Conservation (phyloP, 2,888 invertebrate species). For the Latrodectus elegans region DNA sequence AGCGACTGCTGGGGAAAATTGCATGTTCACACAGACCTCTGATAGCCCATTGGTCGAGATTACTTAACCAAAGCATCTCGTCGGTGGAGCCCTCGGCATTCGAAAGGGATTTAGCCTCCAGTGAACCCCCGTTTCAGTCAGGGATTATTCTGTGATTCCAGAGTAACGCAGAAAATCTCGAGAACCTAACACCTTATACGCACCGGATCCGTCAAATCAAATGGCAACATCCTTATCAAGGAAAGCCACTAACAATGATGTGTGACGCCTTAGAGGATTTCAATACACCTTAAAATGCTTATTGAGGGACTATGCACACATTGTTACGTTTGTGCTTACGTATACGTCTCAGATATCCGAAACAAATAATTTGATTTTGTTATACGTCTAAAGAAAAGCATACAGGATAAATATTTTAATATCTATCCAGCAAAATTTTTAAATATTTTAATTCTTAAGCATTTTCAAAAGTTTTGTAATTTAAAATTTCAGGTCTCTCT, state of each 20-base stretch:
- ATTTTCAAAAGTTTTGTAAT: no score
- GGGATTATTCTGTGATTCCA: neutral
- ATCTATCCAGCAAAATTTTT: no score
- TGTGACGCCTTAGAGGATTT: neutral
- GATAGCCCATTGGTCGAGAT: neutral
- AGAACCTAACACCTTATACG: neutral
- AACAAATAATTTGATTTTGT: no score
- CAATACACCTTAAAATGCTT: neutral
- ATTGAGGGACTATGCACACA: neutral
- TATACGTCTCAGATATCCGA: no score
- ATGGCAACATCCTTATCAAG: constrained; percentile 31
- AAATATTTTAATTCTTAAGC: no score
- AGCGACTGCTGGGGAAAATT: neutral
- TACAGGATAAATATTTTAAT: no score
- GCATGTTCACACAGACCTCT: neutral
- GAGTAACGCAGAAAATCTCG: neutral
- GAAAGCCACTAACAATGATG: neutral
- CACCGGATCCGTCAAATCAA: constrained; percentile 17
- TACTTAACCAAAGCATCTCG: neutral
- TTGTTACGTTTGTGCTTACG: neutral
- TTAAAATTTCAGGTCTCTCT: no score
- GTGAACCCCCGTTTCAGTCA: neutral
- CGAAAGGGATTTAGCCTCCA: neutral
- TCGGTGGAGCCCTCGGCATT: neutral
- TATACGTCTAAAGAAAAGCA: no score